Evolutionary conservation across 2,888 invertebrate species (phyloP).

Genomic region (Noctua pronuba): DNA sequence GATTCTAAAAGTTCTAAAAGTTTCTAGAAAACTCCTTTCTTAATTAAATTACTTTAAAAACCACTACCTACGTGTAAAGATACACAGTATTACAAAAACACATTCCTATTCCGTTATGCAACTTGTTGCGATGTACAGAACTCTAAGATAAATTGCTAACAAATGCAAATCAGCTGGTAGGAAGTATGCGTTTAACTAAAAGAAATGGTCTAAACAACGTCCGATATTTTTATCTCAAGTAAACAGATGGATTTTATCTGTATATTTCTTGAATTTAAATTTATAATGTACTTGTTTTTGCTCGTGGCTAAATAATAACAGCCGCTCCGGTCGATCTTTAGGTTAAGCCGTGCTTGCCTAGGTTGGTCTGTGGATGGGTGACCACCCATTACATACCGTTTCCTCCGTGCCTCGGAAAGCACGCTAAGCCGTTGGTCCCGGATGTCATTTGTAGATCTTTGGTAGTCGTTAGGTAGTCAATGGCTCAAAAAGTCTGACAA

Average conservation of each 20-base stretch:
- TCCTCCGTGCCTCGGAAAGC: no score
- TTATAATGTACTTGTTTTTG: constrained; percentile 1
- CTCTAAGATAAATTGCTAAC: constrained; percentile 18
- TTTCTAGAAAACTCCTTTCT: background rate
- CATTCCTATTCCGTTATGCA: constrained; percentile 15
- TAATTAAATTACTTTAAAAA: background rate
- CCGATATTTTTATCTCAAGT: constrained; percentile 42
- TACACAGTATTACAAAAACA: background rate
- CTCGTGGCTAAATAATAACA: no score
- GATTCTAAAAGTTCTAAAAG: background rate
- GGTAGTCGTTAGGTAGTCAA: no score
- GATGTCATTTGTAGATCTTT: no score
- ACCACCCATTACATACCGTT: no score
- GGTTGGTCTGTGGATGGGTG: no score
- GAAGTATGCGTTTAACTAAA: constrained; percentile 24
- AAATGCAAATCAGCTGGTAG: constrained; percentile 37
- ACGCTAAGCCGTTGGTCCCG: no score
- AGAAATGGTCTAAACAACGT: constrained; percentile 34
- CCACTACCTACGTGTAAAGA: background rate
- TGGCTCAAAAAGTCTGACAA: no score
- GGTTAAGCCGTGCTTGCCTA: no score
- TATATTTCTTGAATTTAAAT: constrained; percentile 25
- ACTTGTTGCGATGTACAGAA: constrained; percentile 20
- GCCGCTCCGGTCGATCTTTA: no score
- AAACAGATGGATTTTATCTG: constrained; percentile 26